Evolutionary conservation across 2,113 vertebrate genomes (phyloP), one percentile per base, ranked within the genome.

Genomic region (Bubo bubo): DNA sequence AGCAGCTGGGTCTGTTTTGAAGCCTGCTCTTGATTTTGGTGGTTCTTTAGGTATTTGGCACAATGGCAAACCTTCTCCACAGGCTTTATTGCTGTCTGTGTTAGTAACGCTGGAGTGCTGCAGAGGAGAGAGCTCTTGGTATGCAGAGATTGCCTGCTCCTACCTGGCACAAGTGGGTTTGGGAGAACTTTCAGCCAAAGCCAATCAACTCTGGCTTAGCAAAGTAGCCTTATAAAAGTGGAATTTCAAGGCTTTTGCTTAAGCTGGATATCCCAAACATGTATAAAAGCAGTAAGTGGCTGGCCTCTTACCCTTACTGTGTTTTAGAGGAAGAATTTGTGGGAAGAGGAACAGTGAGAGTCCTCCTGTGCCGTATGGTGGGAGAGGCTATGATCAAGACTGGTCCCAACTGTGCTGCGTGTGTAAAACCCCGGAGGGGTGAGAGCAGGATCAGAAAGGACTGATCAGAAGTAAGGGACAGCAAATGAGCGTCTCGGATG

Each of bases 1-100:
- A 84, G 67, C 64, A 88, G 53, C 22, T 63, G 70, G 80, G 14
- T 45, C 73, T 75, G 37, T 55, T 91, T 76, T 88, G 88, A 92
- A 93, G 80, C 56, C 49, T 89, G 67, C 16, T 47, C 50, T 74
- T 50, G 67, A 50, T 77, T 68, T 83, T 62, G 34, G 30, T 76
- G 56, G n/a, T 62, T 80, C 80, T 76, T 34, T 85, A 30, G 34
- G 12, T 45, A 10, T 92, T 62, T 14, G 43, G 72, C 26, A 14
- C 52, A 41, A 22, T 37, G 43, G 39, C 63, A 83, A 28, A 53
- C 32, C 64, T 50, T 30, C 34, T 68, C 56, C 18, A 8, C 26
- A 30, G 37, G 34, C 56, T 43, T 68, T 72, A 19, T 39, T 55
- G 63, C 43, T 39, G 37, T 41, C 41, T 26, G 4, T 37, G 6